Percentiles rank a stretch among this genome's conserved stretches.
Evolutionary conservation across 2,797 vertebrate species (phyloP).

Genomic region (Amblyraja radiata): DNA sequence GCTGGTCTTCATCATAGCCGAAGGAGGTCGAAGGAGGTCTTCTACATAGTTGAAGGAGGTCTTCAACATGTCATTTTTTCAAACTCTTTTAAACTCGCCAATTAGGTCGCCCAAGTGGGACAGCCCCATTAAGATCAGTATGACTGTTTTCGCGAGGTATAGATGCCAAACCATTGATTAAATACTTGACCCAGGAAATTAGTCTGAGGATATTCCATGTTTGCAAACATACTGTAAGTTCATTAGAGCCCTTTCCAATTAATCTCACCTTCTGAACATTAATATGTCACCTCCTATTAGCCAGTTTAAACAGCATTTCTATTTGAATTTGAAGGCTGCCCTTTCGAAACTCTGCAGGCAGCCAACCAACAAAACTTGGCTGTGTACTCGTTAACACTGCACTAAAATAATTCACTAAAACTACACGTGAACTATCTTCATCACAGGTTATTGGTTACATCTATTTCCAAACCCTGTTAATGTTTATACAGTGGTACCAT

Average conservation of each 20-base stretch:
- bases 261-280: not conserved
- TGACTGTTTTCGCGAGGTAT: not conserved
- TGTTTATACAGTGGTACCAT: not conserved
- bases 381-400: not conserved
- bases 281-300: conserved; percentile 3
- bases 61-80: too few relatives aligned
- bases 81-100: too few relatives aligned
- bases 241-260: conserved; percentile 18
- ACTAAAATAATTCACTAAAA: not conserved
- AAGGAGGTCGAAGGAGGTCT: too few relatives aligned
- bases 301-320: conserved; percentile 2
- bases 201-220: not conserved
- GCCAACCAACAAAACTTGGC: not conserved
- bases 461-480: not conserved
- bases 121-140: not conserved
- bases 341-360: not conserved
- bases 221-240: not conserved
- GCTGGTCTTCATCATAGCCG: too few relatives aligned
- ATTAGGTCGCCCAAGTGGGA: too few relatives aligned
- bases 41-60: too few relatives aligned
- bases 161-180: conserved; percentile 15
- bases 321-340: conserved; percentile 4
- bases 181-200: not conserved
- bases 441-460: not conserved
- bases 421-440: not conserved